These are phyloP conservation scores for Gibbula magus DNA, from an alignment of 2,888 invertebrate species.

Conservation along the genomic window DNA sequence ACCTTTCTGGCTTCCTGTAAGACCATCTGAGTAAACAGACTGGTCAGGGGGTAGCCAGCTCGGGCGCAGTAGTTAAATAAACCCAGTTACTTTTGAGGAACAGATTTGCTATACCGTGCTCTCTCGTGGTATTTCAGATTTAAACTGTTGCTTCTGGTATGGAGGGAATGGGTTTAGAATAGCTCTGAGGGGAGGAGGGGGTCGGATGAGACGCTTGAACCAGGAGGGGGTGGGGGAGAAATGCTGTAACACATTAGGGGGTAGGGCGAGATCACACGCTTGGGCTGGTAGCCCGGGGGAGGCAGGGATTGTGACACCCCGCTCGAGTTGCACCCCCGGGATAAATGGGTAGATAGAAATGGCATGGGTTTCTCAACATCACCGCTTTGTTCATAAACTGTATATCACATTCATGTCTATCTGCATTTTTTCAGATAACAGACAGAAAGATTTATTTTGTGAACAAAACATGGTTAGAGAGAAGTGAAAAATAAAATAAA, in stretches of 20 bases:
- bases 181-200: background rate
- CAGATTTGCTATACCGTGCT: background rate
- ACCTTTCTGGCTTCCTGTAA: background rate
- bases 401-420: too few species aligned
- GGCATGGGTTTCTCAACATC: too few species aligned
- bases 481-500: too few species aligned
- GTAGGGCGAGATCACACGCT: background rate
- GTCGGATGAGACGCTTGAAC: background rate
- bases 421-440: too few species aligned
- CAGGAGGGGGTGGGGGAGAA: background rate
- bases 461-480: too few species aligned
- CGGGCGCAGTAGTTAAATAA: constrained; percentile 3
- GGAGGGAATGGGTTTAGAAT: constrained; percentile 5
- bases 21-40: background rate
- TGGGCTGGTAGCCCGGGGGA: background rate
- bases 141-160: constrained; percentile 1
- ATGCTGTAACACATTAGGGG: background rate
- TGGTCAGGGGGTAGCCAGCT: background rate
- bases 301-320: background rate
- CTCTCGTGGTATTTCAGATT: constrained; percentile 4
- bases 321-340: background rate
- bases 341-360: too few species aligned
- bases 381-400: too few species aligned
- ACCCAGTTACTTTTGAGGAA: constrained; percentile 7
- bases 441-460: too few species aligned